Percentiles rank a stretch among this genome's conserved stretches.
These are phyloP conservation scores for Apodemus sylvaticus DNA, from an alignment of 2,113 vertebrate species.

Conservation along the genomic window DNA sequence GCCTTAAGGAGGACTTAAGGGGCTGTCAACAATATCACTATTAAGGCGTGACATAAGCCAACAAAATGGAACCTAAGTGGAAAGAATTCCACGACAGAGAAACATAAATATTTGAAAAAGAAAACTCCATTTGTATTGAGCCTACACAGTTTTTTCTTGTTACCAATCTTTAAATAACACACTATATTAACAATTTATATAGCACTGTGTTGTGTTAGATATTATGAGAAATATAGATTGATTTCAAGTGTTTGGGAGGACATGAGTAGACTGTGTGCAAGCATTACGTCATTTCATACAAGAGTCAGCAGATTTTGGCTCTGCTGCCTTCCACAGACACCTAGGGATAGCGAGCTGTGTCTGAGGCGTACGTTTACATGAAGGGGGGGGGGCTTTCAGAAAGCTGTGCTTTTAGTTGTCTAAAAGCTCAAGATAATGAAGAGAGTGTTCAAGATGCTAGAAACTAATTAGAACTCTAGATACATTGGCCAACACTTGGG, in stretches of 20 bases:
- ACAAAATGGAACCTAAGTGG: neutral
- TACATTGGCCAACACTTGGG: neutral
- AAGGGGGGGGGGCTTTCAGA: neutral
- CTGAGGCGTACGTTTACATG: neutral
- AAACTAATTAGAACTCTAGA: neutral
- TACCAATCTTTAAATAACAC: neutral
- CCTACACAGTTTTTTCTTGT: neutral
- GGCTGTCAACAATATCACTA: neutral
- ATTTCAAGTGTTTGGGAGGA: neutral
- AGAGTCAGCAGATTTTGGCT: neutral
- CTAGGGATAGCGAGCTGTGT: neutral
- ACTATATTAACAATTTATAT: neutral
- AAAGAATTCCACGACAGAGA: neutral
- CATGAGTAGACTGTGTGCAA: neutral
- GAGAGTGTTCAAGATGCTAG: neutral
- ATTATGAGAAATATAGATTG: neutral
- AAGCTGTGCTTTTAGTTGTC: neutral
- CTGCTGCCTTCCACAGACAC: neutral
- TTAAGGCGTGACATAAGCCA: neutral
- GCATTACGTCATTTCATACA: neutral
- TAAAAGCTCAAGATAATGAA: slow-evolving; percentile 13
- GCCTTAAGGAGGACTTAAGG: neutral
- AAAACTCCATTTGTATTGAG: neutral
- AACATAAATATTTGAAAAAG: neutral
- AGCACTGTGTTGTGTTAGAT: neutral